Conservation (phyloP, 2,113 vertebrate species). For the Mixornis gularis region DNA sequence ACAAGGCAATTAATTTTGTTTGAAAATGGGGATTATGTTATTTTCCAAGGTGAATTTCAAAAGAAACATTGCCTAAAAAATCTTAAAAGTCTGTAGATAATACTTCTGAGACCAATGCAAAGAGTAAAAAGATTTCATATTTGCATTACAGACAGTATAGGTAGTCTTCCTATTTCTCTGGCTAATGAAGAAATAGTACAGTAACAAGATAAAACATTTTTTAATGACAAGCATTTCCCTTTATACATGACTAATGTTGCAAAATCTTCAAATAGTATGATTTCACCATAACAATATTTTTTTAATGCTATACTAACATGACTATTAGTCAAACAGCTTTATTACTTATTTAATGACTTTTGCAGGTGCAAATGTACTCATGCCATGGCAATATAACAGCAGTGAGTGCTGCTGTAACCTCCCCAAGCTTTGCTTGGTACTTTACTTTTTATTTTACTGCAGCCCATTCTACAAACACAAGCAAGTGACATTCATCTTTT, state of each 20-base stretch:
- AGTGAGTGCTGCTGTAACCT: not conserved
- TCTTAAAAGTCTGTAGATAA: not conserved
- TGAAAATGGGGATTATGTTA: not conserved
- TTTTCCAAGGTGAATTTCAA: not conserved
- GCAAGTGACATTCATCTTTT: not conserved
- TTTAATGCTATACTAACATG: not conserved
- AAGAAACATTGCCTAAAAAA: not conserved
- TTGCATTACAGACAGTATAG: conserved; percentile 41
- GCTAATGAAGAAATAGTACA: conserved; percentile 50
- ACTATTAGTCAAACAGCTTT: not conserved
- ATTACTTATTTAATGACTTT: not conserved
- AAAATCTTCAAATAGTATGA: not conserved
- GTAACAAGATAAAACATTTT: not conserved
- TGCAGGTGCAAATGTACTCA: not conserved
- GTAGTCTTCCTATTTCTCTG: conserved; percentile 50
- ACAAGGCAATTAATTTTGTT: not conserved
- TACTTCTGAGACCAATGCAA: not conserved
- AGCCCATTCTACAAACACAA: not conserved
- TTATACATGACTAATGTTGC: not conserved
- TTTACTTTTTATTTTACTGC: too few species aligned
- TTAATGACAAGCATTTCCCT: not conserved
- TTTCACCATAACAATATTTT: not conserved
- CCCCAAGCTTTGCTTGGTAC: not conserved
- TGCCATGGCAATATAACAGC: not conserved
- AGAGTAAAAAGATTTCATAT: conserved; percentile 46